These are phyloP conservation scores for Bubalus kerabau DNA, from an alignment of 2,113 vertebrate species.

Conservation along the genomic window DNA sequence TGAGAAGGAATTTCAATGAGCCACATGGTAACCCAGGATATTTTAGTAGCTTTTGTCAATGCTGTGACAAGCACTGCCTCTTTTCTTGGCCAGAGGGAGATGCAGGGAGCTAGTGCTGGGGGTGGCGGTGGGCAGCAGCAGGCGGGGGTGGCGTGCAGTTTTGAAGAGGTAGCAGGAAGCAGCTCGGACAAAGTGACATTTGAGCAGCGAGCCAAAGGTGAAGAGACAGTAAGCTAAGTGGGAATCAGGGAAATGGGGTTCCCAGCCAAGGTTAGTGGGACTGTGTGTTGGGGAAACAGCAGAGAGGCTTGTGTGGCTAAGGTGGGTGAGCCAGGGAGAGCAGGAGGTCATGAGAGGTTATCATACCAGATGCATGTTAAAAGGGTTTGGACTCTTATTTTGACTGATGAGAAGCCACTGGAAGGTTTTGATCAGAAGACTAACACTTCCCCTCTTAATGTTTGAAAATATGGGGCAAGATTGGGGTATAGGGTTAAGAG, in stretches of 20 bases:
- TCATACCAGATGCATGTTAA: not conserved
- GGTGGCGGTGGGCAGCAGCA: fast-evolving
- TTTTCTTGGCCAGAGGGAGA: not conserved
- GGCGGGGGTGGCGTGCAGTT: not conserved
- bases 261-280: not conserved
- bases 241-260: not conserved
- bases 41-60: conserved; percentile 1
- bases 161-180: not conserved
- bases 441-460: not conserved
- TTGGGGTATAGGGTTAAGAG: not conserved
- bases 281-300: not conserved
- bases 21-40: not conserved
- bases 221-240: not conserved
- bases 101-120: not conserved
- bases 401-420: not conserved
- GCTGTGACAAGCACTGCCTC: not conserved
- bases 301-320: not conserved
- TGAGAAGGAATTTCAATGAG: not conserved
- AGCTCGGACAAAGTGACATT: not conserved
- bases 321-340: not conserved
- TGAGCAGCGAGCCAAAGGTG: not conserved
- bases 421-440: not conserved
- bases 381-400: not conserved
- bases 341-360: not conserved
- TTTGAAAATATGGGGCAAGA: not conserved